Base-by-base conservation (phyloP, 2,797 vertebrate genomes). In the Anguilla megastoma region DNA sequence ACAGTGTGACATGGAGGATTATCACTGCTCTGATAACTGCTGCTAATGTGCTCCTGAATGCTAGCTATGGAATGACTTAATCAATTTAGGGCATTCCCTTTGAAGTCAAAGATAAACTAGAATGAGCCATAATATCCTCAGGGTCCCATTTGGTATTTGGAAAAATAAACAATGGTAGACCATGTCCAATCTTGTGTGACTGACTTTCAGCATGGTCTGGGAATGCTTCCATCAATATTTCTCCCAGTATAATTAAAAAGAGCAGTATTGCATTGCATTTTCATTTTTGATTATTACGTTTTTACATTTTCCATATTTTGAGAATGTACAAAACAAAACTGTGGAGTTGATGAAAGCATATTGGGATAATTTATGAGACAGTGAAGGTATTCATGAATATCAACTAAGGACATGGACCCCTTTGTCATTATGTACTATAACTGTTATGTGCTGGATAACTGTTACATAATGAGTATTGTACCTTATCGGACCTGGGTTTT, bases 91-190 rank as follows among this genome's bases (percentile, higher is more conserved):
- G 90, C 90, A 92, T 88, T 86, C 87, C 85, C 90, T 95, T 95
- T 95, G 95, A 96, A 94, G 94, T 94, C 88, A 69, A 87, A 89
- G 83, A 89, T 87, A 89, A 87, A 87, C 88, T 36, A 54, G 91
- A 93, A 90, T 88, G 90, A 93, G 93, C 90, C 90, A 92, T 93
- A 93, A 95, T 91, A 94, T 94, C 95, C 93, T 93, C 89, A 85
- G 94, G 94, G 92, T 92, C 92, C 91, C 85, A 89, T 95, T 95
- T 92, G 91, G 94, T 88, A 85, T 95, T 94, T 93, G 92, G 90
- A 90, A 95, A 95, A 94, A 94, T 94, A 95, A 95, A 96, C 94
- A 94, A 93, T 94, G 93, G 86, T 87, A 66, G 54, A 92, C 94
- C 94, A 94, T 93, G 93, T 90, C 91, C 89, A 86, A 90, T 95